Evolutionary conservation across 2,888 invertebrate genomes (phyloP).

Genomic region (Cenopis cana): DNA sequence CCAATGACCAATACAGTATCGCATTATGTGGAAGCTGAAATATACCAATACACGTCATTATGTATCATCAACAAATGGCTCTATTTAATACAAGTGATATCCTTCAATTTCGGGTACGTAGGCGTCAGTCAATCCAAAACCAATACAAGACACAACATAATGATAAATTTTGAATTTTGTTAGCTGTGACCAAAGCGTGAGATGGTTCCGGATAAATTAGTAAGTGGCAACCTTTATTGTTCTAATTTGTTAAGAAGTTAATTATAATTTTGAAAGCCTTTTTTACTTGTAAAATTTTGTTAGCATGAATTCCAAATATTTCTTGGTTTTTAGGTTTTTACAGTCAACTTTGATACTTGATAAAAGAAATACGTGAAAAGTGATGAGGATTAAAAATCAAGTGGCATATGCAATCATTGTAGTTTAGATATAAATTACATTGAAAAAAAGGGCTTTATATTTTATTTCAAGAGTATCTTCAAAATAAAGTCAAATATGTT

Average conservation of each 20-base stretch:
- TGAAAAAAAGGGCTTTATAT: constrained; percentile 22
- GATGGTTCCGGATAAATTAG: constrained; percentile 77
- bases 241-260: constrained; percentile 24
- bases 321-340: not conserved
- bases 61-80: constrained; percentile 54
- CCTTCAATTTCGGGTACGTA: constrained; percentile 59
- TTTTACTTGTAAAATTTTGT: constrained; percentile 14
- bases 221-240: constrained; percentile 52
- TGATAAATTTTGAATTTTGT: constrained; percentile 82
- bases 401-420: constrained; percentile 2
- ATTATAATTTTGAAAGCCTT: constrained; percentile 10
- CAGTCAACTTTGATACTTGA: not conserved
- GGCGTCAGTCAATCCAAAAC: constrained; percentile 74
- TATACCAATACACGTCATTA: constrained; percentile 80
- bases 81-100: constrained; percentile 48
- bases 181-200: constrained; percentile 82
- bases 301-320: not conserved
- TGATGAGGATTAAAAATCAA: not conserved
- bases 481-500: constrained; percentile 43
- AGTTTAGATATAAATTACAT: not conserved
- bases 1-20: constrained; percentile 81
- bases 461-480: constrained; percentile 1
- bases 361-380: not conserved
- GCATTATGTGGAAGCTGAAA: constrained; percentile 84
- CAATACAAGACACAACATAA: constrained; percentile 85